Conservation (phyloP, 2,888 invertebrate genomes). For the Muscina levida region DNA sequence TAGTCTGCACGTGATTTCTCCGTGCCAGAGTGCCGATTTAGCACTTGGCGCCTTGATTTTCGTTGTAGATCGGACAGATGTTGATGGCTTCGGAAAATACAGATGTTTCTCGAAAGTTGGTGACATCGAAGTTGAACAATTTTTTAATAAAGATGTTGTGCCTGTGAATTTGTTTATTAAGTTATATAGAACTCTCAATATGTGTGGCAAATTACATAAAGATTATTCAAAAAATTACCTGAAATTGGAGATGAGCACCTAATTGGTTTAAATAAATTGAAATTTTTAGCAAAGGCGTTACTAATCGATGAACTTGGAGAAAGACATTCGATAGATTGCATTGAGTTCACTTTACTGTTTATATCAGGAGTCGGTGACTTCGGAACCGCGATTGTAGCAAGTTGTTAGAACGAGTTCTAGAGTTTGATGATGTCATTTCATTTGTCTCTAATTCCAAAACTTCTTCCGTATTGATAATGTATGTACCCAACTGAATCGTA, state of each 20-base stretch:
- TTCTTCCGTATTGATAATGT: constrained; percentile 35
- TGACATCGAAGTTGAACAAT: not conserved
- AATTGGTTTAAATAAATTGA: not conserved
- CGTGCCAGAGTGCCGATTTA: constrained; percentile 34
- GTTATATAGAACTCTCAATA: not conserved
- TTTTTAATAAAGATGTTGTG: not conserved
- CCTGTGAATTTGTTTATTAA: not conserved
- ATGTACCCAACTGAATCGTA: constrained; percentile 22
- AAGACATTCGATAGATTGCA: not conserved
- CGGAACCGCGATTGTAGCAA: constrained; percentile 21
- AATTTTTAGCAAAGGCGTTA: too few relatives aligned
- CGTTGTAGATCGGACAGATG: not conserved
- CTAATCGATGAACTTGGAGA: not conserved
- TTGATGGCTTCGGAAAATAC: constrained; percentile 32
- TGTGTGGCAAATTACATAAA: not conserved
- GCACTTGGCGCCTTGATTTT: constrained; percentile 40
- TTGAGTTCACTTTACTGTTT: constrained; percentile 1
- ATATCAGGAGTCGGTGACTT: not conserved
- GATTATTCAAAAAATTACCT: not conserved
- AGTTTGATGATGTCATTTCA: not conserved
- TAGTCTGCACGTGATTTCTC: constrained; percentile 11
- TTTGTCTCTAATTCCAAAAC: constrained; percentile 14
- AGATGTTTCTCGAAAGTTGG: constrained; percentile 26
- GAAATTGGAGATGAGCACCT: not conserved
- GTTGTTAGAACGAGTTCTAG: not conserved